Conservation (phyloP, 1,140 invertebrate genomes). For the Calycopis cecrops region DNA sequence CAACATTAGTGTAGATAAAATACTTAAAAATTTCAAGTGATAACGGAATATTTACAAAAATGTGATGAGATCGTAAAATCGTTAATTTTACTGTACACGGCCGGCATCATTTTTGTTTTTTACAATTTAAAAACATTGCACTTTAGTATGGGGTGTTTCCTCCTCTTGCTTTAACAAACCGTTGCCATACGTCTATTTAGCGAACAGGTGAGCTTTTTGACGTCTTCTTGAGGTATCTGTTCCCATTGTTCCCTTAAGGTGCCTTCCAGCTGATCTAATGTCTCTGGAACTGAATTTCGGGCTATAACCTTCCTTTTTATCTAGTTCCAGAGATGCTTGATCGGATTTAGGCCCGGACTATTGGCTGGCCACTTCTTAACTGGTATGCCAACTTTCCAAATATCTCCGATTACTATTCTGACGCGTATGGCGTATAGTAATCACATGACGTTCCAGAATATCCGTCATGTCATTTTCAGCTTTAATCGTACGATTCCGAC, state of each 20-base stretch:
- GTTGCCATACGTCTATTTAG: no score
- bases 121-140: no score
- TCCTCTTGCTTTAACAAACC: no score
- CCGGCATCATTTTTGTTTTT: no score
- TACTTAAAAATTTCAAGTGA: no score
- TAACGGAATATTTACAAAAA: no score
- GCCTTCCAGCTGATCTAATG: slow-evolving; percentile 20
- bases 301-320: slow-evolving; percentile 10
- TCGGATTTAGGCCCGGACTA: background rate
- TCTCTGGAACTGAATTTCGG: slow-evolving; percentile 11
- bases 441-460: slow-evolving; percentile 19
- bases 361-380: slow-evolving; percentile 32
- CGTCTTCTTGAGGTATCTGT: slow-evolving; percentile 18
- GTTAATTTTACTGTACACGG: no score
- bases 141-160: no score
- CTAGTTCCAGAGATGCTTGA: slow-evolving; percentile 5
- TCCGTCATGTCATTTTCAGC: slow-evolving; percentile 20
- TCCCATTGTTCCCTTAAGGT: slow-evolving; percentile 24
- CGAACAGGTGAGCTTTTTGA: slow-evolving; percentile 18
- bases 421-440: slow-evolving; percentile 32
- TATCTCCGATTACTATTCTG: slow-evolving; percentile 15
- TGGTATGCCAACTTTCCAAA: slow-evolving; percentile 20
- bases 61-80: no score
- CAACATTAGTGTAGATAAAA: no score
- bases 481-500: no score